Evolutionary conservation across 53 echinoderm and acorn worm species (phyloP).

Genomic region (Holothuria scabra): DNA sequence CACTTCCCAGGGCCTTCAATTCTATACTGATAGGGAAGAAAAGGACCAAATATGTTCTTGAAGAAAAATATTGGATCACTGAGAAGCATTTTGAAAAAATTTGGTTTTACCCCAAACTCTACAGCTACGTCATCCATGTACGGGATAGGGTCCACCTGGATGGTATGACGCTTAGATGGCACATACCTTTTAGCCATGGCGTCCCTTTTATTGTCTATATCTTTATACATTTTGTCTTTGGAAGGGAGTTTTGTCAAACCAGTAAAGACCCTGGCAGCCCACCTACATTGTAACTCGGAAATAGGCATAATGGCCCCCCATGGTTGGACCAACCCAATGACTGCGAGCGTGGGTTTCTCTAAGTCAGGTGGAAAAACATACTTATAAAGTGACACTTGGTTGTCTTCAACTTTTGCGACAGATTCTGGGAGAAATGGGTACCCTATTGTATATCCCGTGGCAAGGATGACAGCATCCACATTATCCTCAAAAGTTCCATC

Average conservation of each 20-base stretch:
- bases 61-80: conserved; percentile 62
- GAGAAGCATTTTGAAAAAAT: conserved; percentile 65
- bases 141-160: conserved; percentile 55
- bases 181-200: conserved; percentile 55
- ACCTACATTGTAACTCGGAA: conserved; percentile 78
- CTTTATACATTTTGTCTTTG: conserved; percentile 47
- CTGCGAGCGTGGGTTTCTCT: conserved; percentile 67
- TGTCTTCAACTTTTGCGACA: background rate
- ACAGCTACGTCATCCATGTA: conserved; percentile 74
- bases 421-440: conserved; percentile 79
- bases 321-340: conserved; percentile 65
- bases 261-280: conserved; percentile 76
- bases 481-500: conserved; percentile 76
- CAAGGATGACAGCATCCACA: conserved; percentile 80
- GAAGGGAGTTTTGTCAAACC: conserved; percentile 62
- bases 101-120: conserved; percentile 68
- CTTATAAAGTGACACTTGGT: conserved; percentile 67
- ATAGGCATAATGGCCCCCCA: conserved; percentile 67
- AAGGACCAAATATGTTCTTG: conserved; percentile 65
- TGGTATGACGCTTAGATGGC: conserved; percentile 56
- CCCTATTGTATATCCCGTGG: conserved; percentile 71
- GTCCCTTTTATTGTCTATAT: conserved; percentile 51
- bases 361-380: conserved; percentile 73
- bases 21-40: conserved; percentile 72
- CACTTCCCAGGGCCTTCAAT: conserved; percentile 78